Evolutionary conservation across 2,113 vertebrate genomes (phyloP).

Genomic region (Aegypius monachus): DNA sequence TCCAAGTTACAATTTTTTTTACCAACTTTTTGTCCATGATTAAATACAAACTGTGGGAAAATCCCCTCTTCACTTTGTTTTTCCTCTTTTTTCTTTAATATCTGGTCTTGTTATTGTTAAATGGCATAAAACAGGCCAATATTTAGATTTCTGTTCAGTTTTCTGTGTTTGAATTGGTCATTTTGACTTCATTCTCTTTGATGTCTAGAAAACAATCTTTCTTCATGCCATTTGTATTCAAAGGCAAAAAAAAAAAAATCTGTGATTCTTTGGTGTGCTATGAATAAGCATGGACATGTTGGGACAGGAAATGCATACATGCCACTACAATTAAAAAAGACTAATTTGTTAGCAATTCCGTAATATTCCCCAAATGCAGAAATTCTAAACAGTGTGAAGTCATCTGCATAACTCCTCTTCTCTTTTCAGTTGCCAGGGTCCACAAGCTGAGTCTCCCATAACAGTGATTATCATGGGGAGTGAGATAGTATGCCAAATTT

Average conservation of each 20-base stretch:
- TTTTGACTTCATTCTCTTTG: conserved; percentile 5
- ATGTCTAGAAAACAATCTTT: neutral
- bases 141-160: neutral
- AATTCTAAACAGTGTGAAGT: conserved; percentile 66
- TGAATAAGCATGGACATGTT: conserved; percentile 5
- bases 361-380: conserved; percentile 66
- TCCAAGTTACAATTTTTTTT: neutral
- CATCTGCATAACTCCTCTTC: conserved; percentile 33
- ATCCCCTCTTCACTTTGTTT: neutral
- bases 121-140: neutral
- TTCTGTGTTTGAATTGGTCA: neutral
- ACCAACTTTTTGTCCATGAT: neutral
- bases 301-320: conserved; percentile 49
- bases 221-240: neutral
- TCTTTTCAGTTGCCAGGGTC: conserved; percentile 45
- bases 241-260: neutral
- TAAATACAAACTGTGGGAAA: neutral
- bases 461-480: neutral
- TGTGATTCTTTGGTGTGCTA: neutral
- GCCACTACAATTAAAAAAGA: conserved; percentile 60
- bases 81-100: neutral
- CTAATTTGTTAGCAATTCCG: conserved; percentile 59
- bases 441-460: neutral
- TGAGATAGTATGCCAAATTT: neutral
- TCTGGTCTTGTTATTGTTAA: neutral